Evolutionary conservation across 2,797 vertebrate species (phyloP).

Genomic region (Gymnothorax javanicus): DNA sequence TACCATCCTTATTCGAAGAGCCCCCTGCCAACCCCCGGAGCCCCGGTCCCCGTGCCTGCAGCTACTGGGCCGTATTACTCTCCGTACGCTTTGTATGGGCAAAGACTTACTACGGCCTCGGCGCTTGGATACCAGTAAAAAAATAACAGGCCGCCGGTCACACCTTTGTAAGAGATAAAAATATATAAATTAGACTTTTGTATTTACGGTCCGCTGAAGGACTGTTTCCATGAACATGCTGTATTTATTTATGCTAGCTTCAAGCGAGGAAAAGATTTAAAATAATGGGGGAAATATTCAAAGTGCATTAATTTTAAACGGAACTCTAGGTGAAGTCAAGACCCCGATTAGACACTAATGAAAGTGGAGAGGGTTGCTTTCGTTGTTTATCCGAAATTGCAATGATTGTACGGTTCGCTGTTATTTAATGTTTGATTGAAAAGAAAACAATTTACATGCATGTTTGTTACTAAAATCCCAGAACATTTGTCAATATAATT

Average conservation of each 20-base stretch:
- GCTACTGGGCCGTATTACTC: conserved; percentile 97
- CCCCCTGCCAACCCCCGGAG: conserved; percentile 89
- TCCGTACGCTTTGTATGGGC: conserved; percentile 97
- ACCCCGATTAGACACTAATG: conserved; percentile 93
- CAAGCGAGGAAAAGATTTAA: conserved; percentile 90
- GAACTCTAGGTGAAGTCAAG: conserved; percentile 89
- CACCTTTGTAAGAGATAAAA: conserved; percentile 85
- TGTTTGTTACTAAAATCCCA: conserved; percentile 95
- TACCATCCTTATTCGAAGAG: conserved; percentile 99
- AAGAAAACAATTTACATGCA: conserved; percentile 93
- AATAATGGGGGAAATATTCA: conserved; percentile 77
- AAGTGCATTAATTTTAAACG: conserved; percentile 97
- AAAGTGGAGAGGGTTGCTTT: conserved; percentile 90
- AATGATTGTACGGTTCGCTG: conserved; percentile 98
- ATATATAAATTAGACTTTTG: conserved; percentile 90
- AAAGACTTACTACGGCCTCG: conserved; percentile 98
- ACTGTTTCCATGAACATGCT: conserved; percentile 92
- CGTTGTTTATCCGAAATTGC: conserved; percentile 96
- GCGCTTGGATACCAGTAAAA: conserved; percentile 98
- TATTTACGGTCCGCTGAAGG: conserved; percentile 89
- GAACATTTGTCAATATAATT: conserved; percentile 87
- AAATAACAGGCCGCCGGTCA: conserved; percentile 49
- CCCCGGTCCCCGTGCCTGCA: conserved; percentile 92
- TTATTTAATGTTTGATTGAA: conserved; percentile 98
- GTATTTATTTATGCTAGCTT: conserved; percentile 99